These are phyloP conservation scores for Himalopsyche kuldschensis DNA, from an alignment of 2,888 invertebrate genomes.

Conservation along the genomic window DNA sequence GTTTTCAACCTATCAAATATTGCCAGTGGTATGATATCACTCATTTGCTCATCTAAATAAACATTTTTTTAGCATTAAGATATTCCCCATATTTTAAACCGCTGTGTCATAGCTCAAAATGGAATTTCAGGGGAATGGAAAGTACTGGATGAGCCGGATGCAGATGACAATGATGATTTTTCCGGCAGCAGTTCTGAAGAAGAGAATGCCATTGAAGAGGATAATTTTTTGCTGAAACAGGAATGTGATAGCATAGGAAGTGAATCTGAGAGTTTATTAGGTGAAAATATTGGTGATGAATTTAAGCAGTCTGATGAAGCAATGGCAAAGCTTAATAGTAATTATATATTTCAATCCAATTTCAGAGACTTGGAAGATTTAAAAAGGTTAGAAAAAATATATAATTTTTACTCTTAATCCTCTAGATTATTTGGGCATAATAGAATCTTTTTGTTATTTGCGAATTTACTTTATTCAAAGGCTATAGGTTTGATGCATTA, in stretches of 20 bases:
- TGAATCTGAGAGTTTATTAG: slow-evolving; percentile 29
- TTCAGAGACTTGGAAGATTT: slow-evolving; percentile 60
- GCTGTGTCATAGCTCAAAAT: slow-evolving; percentile 14
- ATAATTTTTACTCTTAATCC: not conserved
- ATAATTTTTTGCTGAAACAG: slow-evolving; percentile 23
- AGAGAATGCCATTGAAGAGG: slow-evolving; percentile 41
- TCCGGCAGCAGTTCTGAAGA: slow-evolving; percentile 38
- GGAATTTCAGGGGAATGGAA: not conserved
- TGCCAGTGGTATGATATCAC: slow-evolving; percentile 12
- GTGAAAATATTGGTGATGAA: slow-evolving; percentile 21
- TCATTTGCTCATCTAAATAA: not conserved
- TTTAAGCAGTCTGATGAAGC: slow-evolving; percentile 17
- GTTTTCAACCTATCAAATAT: slow-evolving; percentile 37
- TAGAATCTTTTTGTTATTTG: no score
- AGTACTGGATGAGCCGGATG: not conserved
- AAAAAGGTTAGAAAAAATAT: slow-evolving; percentile 50
- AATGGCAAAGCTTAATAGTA: slow-evolving; percentile 6
- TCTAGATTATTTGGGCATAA: no score
- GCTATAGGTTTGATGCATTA: not conserved
- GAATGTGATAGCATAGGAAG: slow-evolving; percentile 35
- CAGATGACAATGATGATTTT: slow-evolving; percentile 22
- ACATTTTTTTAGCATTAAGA: not conserved
- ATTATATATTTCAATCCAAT: slow-evolving; percentile 34
- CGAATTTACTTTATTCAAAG: no score
- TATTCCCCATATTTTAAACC: not conserved